Evolutionary conservation across 2,888 invertebrate genomes (phyloP), one percentile per base, ranked within the genome.

Genomic region (Liopterus haemorrhoidalis): DNA sequence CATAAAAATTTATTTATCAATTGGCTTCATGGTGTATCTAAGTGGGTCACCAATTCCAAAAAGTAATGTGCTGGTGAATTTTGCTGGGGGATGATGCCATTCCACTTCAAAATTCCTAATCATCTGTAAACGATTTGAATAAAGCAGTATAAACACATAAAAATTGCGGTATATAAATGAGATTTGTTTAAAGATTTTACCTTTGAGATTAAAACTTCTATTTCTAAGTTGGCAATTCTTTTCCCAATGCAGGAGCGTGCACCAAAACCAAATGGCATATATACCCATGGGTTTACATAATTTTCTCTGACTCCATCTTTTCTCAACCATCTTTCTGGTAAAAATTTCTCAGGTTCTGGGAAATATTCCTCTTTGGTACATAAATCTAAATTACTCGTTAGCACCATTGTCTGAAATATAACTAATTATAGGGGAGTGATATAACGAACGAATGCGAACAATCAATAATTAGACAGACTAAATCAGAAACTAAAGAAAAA

Each of bases 221-320:
- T 25, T 49, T 63, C 84, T 50, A 85, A 66, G 56, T 83, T 82
- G 0, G 84, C 85, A 51, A 87, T 74, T 55, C 85, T 68, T 58
- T 79, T 71, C 4, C 85, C 85, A 46, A 82, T 74, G 56, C 83
- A 84, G 49, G 74, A 74, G 35, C 83, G 72, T 0, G 79, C 71
- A 0, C 83, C 84, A 56, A 77, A 78, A 1, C 83, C 82, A 58
- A 84, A 84, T 0, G 82, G 82, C 45, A 80, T 63, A 30, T 72
- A 74, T 0, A 74, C 70, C 65, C 80, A 81, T 0, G 79, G 77
- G 61, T 77, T 73, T 12, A 70, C 65, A 39, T 71, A 70, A 9
- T 59, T 59, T n/a, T 58, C 59, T 22, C 55, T 55, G 14, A 69
- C 65, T 1, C 58, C 54, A 55, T 6, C 22, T n/a, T 41, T n/a